phyloP scores from a whole-genome alignment of 2,888 invertebrate genomes.

The Drosophila pegasa region DNA sequence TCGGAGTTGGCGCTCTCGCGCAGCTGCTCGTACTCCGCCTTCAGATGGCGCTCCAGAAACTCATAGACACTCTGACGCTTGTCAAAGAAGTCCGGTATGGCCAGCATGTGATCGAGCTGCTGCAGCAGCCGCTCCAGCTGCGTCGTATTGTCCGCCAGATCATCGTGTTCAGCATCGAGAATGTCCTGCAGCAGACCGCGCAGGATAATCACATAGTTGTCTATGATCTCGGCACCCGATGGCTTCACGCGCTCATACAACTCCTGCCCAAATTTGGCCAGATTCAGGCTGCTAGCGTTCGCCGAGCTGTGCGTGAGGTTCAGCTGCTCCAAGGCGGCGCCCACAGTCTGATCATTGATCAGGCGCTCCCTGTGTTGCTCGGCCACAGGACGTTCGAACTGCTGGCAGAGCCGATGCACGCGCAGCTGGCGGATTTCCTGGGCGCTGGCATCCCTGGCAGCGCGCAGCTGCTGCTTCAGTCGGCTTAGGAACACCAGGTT shows the following conservation, averaged over 20 bases:
- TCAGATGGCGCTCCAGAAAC: slow-evolving; percentile 70
- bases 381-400: slow-evolving; percentile 54
- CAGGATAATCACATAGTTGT: slow-evolving; percentile 74
- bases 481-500: slow-evolving; percentile 74
- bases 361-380: slow-evolving; percentile 24
- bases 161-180: slow-evolving; percentile 60
- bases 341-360: slow-evolving; percentile 59
- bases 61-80: slow-evolving; percentile 77
- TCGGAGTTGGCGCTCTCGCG: slow-evolving; percentile 30
- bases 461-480: slow-evolving; percentile 55
- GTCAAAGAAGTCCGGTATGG: slow-evolving; percentile 70
- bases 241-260: slow-evolving; percentile 71
- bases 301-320: slow-evolving; percentile 31
- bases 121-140: slow-evolving; percentile 57
- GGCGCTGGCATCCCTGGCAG: slow-evolving; percentile 64
- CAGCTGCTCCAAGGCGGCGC: slow-evolving; percentile 43
- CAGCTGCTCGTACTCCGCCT: slow-evolving; percentile 59
- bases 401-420: slow-evolving; percentile 71
- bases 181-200: slow-evolving; percentile 73
- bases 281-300: slow-evolving; percentile 34
- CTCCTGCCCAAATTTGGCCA: slow-evolving; percentile 64
- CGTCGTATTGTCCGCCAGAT: slow-evolving; percentile 33
- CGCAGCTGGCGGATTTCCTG: slow-evolving; percentile 75
- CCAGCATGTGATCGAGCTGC: slow-evolving; percentile 69
- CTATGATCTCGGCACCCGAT: slow-evolving; percentile 73